These are phyloP conservation scores for Lophotis ruficrista DNA, from an alignment of 2,113 vertebrate genomes.

Conservation along the genomic window DNA sequence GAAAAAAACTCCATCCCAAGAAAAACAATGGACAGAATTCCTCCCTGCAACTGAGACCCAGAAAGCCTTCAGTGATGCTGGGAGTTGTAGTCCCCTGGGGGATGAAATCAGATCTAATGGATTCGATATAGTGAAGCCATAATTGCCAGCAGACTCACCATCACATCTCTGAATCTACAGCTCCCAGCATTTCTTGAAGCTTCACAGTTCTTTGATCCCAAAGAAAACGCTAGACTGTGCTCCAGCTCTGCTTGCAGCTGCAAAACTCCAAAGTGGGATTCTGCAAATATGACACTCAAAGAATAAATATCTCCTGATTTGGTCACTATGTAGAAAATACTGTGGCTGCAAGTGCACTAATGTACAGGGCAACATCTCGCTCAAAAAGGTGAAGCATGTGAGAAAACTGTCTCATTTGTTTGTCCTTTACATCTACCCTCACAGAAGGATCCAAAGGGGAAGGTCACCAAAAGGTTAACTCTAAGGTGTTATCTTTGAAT, in stretches of 20 bases:
- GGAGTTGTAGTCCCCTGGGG: background rate
- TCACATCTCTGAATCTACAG: slow-evolving; percentile 1
- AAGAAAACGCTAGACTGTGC: background rate
- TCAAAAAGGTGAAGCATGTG: background rate
- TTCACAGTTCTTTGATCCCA: slow-evolving; percentile 25
- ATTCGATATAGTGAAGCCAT: background rate
- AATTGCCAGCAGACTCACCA: slow-evolving; percentile 10
- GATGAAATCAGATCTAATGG: slow-evolving; percentile 6
- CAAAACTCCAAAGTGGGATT: background rate
- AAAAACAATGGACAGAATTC: background rate
- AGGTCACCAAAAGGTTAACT: background rate
- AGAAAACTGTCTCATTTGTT: background rate
- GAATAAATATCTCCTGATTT: background rate
- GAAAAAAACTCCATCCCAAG: background rate
- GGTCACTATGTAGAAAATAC: background rate
- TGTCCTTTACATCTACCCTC: background rate
- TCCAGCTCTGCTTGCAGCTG: background rate
- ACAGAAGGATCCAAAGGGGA: background rate
- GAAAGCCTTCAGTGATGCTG: background rate
- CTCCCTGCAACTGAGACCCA: background rate
- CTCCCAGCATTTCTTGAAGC: slow-evolving; percentile 15
- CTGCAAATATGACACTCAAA: background rate
- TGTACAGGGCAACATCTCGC: background rate
- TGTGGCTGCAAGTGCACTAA: background rate
- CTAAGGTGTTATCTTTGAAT: background rate